Conservation (phyloP, 1,140 invertebrate genomes). For the Berghia stephanieae region DNA sequence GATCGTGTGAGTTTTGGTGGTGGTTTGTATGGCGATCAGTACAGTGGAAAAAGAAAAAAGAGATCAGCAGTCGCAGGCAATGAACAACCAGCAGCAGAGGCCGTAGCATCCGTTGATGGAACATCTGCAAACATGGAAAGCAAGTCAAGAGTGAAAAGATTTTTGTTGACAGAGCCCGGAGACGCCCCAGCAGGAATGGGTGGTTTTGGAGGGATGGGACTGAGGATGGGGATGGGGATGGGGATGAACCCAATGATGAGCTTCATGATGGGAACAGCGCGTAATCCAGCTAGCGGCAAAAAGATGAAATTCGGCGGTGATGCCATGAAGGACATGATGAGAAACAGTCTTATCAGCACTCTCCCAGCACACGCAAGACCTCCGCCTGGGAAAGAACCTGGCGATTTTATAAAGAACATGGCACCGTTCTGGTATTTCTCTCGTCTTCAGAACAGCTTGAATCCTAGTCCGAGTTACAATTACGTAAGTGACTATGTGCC, state of each 20-base stretch:
- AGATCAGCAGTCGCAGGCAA: too few species aligned
- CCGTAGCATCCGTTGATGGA: too few species aligned
- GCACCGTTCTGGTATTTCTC: not conserved
- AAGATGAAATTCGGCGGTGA: not conserved
- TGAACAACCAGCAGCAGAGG: too few species aligned
- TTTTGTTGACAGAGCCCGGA: too few species aligned
- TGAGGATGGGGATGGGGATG: too few species aligned
- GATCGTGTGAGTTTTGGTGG: not conserved
- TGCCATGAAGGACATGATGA: not conserved
- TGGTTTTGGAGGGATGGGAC: too few species aligned
- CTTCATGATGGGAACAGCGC: not conserved
- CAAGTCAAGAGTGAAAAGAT: too few species aligned
- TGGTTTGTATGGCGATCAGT: not conserved
- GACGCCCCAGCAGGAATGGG: too few species aligned
- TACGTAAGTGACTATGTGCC: too few species aligned
- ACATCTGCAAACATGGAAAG: too few species aligned
- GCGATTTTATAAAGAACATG: not conserved
- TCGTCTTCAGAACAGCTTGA: not conserved
- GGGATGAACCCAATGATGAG: not conserved
- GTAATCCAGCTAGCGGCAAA: not conserved
- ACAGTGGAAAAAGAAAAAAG: slow-evolving; percentile 4
- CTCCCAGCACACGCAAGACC: not conserved
- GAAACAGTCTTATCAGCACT: not conserved
- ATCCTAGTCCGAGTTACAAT: not conserved
- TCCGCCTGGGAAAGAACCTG: not conserved